Evolutionary conservation across 2,888 invertebrate genomes (phyloP).

Genomic region (Sturmia bella): DNA sequence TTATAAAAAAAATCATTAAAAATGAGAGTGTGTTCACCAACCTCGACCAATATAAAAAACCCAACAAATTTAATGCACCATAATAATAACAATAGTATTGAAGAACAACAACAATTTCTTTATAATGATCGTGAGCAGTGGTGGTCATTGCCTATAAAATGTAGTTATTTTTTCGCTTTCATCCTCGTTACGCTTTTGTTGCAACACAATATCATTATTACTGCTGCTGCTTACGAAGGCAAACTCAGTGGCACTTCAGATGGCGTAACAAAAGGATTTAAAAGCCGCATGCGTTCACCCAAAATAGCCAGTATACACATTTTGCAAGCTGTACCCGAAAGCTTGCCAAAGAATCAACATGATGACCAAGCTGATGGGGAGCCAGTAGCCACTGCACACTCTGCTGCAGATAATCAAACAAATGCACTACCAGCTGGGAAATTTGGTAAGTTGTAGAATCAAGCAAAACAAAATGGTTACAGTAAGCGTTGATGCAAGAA

Average conservation of each 20-base stretch:
- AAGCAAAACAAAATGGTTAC: background rate
- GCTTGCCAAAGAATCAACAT: conserved; percentile 51
- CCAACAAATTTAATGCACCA: conserved; percentile 51
- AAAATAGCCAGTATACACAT: conserved; percentile 71
- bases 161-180: conserved; percentile 56
- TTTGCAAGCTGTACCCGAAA: conserved; percentile 70
- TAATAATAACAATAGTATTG: conserved; percentile 8
- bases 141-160: conserved; percentile 64
- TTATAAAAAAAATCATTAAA: conserved; percentile 13
- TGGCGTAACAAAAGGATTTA: conserved; percentile 70
- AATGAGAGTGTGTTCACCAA: conserved; percentile 66
- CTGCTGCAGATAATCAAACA: conserved; percentile 47
- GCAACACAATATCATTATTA: conserved; percentile 39
- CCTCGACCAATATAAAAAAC: conserved; percentile 49
- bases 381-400: background rate
- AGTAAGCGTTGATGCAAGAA: background rate
- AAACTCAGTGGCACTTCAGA: conserved; percentile 41
- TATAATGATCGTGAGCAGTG: conserved; percentile 20
- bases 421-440: conserved; percentile 54
- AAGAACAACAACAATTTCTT: background rate
- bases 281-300: conserved; percentile 69
- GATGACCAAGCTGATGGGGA: background rate
- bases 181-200: conserved; percentile 56
- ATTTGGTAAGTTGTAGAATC: conserved; percentile 58
- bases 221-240: conserved; percentile 2